Evolutionary conservation across 2,888 invertebrate genomes (phyloP).

Genomic region (Sarcophaga caerulescens): DNA sequence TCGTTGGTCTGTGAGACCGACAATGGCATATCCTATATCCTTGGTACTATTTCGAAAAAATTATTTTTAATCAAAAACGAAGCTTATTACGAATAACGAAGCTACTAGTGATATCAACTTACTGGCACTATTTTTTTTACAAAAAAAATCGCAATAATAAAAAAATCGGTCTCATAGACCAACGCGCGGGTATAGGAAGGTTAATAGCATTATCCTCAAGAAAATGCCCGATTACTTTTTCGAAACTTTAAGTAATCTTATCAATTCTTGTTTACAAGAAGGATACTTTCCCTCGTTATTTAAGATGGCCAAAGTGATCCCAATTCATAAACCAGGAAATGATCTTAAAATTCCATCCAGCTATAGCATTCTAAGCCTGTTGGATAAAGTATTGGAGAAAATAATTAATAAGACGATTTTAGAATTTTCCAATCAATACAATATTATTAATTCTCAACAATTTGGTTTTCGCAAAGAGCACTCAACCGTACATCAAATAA

Average conservation of each 20-base stretch:
- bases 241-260: background rate
- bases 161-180: too few species aligned
- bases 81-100: too few species aligned
- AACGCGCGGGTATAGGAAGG: too few species aligned
- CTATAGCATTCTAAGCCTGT: too few species aligned
- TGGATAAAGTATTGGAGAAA: background rate
- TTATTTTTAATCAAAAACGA: too few species aligned
- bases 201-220: too few species aligned
- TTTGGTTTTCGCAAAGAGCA: conserved; percentile 8
- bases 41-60: too few species aligned
- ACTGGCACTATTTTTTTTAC: too few species aligned
- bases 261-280: background rate
- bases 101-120: too few species aligned
- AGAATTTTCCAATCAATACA: background rate
- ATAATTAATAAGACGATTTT: background rate
- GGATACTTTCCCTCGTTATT: background rate
- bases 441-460: background rate
- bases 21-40: too few species aligned
- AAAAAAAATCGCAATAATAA: too few species aligned
- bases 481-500: background rate
- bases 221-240: background rate
- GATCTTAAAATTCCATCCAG: background rate
- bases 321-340: background rate
- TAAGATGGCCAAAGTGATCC: background rate
- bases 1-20: too few species aligned